Conservation (phyloP, 2,797 vertebrate genomes). For the Tiaroga cobitis region DNA sequence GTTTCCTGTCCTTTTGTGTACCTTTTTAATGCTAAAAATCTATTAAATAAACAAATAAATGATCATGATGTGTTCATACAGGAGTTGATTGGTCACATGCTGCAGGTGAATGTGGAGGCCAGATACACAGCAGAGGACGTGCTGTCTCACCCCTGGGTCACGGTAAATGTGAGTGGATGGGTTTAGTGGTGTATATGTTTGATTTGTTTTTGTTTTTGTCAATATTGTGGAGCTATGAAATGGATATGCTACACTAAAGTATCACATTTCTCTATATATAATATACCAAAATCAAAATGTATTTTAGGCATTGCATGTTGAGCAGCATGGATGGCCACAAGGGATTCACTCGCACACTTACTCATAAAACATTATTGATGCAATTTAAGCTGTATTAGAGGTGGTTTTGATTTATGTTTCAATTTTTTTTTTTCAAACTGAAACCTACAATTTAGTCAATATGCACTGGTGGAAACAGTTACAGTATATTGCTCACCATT, state of each 20-base stretch:
- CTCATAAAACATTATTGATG: not conserved
- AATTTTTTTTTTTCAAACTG: not conserved
- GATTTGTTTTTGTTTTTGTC: slow-evolving; percentile 25
- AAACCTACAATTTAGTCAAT: not conserved
- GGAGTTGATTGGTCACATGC: slow-evolving; percentile 95
- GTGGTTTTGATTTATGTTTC: not conserved
- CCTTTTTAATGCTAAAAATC: not conserved
- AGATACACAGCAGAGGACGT: slow-evolving; percentile 91
- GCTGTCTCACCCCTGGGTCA: slow-evolving; percentile 94
- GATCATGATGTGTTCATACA: slow-evolving; percentile 62
- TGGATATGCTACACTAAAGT: not conserved
- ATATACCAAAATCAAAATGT: not conserved
- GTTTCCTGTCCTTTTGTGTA: not conserved
- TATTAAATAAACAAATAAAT: not conserved
- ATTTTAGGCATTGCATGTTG: not conserved
- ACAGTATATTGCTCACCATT: not conserved
- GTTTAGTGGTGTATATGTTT: slow-evolving; percentile 10
- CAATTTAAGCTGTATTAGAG: not conserved
- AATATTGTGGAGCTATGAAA: slow-evolving; percentile 3
- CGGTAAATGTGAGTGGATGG: slow-evolving; percentile 74
- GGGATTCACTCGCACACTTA: not conserved
- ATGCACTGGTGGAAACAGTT: not conserved
- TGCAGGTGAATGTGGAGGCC: slow-evolving; percentile 89
- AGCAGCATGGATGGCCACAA: not conserved
- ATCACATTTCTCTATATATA: not conserved